phyloP scores from a whole-genome alignment of 2,888 invertebrate genomes.

The Dynastes grantii region DNA sequence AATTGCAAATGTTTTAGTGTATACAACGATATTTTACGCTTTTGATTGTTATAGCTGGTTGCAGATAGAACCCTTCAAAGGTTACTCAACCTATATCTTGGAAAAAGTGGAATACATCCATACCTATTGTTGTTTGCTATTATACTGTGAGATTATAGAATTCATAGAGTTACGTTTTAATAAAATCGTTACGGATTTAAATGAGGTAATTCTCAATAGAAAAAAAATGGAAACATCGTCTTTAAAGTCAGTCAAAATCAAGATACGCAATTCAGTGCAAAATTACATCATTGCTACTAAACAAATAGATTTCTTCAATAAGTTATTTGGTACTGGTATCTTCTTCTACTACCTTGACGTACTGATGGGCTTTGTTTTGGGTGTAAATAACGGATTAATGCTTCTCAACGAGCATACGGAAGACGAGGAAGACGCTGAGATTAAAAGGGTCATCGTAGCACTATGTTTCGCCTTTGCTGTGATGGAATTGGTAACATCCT shows the following conservation, averaged over 20 bases:
- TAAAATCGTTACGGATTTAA: neutral
- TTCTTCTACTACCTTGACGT: slow-evolving; percentile 12
- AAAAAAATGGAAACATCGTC: neutral
- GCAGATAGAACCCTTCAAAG: slow-evolving; percentile 6
- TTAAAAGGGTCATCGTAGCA: neutral
- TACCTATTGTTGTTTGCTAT: neutral
- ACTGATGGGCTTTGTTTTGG: slow-evolving; percentile 14
- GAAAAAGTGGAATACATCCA: slow-evolving; percentile 24
- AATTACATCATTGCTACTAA: neutral
- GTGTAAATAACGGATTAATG: slow-evolving; percentile 19
- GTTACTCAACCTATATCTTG: slow-evolving; percentile 11
- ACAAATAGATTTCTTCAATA: slow-evolving; percentile 24
- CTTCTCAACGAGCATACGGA: neutral
- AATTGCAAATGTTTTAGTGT: neutral
- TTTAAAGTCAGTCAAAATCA: neutral
- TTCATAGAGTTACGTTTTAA: slow-evolving; percentile 17
- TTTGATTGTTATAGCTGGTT: slow-evolving; percentile 33
- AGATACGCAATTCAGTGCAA: neutral
- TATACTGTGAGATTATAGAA: slow-evolving; percentile 13
- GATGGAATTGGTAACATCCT: slow-evolving; percentile 20
- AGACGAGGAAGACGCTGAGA: neutral
- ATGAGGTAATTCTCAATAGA: neutral
- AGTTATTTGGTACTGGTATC: slow-evolving; percentile 6
- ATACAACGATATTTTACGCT: slow-evolving; percentile 1
- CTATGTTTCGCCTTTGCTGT: slow-evolving; percentile 17